phyloP scores from a whole-genome alignment of 2,113 vertebrate genomes.

The Cavia porcellus region DNA sequence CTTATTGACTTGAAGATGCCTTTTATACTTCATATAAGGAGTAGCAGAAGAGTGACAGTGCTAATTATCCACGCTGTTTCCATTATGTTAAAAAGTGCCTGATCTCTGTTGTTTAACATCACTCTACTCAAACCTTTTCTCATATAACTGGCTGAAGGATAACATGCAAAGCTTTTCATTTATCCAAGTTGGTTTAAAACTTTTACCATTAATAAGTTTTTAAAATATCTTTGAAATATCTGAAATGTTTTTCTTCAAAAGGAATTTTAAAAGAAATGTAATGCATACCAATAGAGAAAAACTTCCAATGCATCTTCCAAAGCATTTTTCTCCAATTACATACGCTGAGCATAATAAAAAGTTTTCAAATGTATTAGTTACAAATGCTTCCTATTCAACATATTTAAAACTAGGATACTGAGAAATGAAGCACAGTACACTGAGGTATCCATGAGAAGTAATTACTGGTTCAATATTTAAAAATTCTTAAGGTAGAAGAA shows the following conservation, averaged over 20 bases:
- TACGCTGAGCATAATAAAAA: background rate
- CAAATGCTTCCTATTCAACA: background rate
- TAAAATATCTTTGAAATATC: conserved; percentile 16
- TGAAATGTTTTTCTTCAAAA: conserved; percentile 20
- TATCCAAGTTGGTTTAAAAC: conserved; percentile 38
- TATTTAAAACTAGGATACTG: conserved; percentile 3
- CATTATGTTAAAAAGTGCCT: background rate
- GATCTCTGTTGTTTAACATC: background rate
- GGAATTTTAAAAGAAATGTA: conserved; percentile 4
- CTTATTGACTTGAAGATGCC: background rate
- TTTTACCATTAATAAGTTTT: conserved; percentile 60
- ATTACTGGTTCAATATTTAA: conserved; percentile 1
- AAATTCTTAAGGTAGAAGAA: background rate
- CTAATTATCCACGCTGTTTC: background rate
- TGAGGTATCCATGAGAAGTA: background rate
- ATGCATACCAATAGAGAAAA: conserved; percentile 36
- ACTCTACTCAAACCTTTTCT: background rate
- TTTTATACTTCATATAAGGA: background rate
- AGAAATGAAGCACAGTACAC: background rate
- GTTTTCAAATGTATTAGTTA: background rate
- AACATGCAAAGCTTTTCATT: background rate
- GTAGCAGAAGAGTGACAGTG: background rate
- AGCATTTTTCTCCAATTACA: background rate
- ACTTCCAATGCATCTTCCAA: background rate
- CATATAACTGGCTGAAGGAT: background rate